Conservation (phyloP, 2,888 invertebrate genomes). For the Gari tellinella region DNA sequence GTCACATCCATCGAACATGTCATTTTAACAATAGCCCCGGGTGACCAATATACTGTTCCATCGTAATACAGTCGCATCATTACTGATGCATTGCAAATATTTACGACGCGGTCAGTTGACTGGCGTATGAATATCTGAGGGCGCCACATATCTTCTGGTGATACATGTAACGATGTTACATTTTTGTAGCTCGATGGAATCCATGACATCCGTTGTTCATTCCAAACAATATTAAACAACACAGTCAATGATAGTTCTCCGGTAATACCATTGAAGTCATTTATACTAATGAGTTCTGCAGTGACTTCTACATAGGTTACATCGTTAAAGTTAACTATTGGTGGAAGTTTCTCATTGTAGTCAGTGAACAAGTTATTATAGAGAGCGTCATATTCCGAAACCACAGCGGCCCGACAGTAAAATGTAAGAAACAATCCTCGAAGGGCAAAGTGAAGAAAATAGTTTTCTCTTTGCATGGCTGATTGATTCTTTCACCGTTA, state of each 20-base stretch:
- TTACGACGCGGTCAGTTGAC: background rate
- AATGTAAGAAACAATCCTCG: no score
- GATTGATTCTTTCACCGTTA: no score
- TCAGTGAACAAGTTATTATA: constrained; percentile 13
- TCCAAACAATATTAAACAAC: constrained; percentile 13
- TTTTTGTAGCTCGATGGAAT: constrained; percentile 10
- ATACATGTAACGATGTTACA: constrained; percentile 8
- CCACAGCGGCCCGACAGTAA: no score
- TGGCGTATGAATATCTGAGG: constrained; percentile 28
- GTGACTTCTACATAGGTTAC: constrained; percentile 2
- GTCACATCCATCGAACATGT: constrained; percentile 40
- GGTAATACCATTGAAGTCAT: constrained; percentile 40
- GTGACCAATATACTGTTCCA: constrained; percentile 19
- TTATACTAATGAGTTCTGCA: constrained; percentile 18
- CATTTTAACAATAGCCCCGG: constrained; percentile 18
- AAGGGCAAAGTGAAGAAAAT: no score
- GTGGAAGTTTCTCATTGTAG: constrained; percentile 26
- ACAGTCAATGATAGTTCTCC: constrained; percentile 25
- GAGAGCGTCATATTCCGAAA: constrained; percentile 4
- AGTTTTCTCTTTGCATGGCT: no score
- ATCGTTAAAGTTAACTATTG: background rate
- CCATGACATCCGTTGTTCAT: constrained; percentile 40
- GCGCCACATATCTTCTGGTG: constrained; percentile 29
- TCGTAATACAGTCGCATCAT: constrained; percentile 8
- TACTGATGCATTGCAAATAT: constrained; percentile 15